phyloP scores from a whole-genome alignment of 2,888 invertebrate genomes.

The Belgica antarctica region DNA sequence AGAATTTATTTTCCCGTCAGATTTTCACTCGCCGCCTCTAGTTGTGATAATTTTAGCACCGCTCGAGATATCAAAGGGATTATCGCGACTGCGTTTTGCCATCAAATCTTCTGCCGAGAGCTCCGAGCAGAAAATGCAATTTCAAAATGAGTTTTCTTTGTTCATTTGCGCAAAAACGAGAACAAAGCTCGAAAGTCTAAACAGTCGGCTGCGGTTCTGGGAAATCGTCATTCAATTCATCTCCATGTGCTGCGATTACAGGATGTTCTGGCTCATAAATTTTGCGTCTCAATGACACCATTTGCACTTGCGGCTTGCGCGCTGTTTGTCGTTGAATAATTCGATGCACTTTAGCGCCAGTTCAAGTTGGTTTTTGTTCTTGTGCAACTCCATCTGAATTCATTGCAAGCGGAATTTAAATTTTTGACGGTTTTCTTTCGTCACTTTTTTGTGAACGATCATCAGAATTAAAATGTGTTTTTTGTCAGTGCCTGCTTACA shows the following conservation, averaged over 20 bases:
- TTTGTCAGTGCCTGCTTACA: neutral
- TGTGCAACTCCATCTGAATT: neutral
- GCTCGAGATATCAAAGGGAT: neutral
- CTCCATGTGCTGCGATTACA: neutral
- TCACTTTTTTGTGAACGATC: neutral
- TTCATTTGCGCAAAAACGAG: neutral
- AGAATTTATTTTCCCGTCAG: neutral
- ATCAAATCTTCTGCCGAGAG: neutral
- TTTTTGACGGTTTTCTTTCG: neutral
- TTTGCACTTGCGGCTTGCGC: neutral
- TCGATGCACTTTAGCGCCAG: conserved; percentile 12
- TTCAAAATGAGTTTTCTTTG: conserved; percentile 8
- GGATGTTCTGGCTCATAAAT: conserved; percentile 18
- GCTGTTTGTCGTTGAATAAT: neutral
- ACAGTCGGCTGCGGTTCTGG: neutral
- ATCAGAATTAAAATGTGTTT: no score
- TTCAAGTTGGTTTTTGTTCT: neutral
- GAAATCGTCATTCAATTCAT: neutral
- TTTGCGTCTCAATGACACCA: neutral
- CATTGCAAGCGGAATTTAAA: neutral
- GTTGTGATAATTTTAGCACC: conserved; percentile 26
- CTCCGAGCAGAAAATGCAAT: conserved; percentile 11
- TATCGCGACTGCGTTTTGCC: neutral
- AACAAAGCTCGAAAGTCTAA: neutral
- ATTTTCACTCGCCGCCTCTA: neutral